A percentile compares a stretch with the other conserved stretches of the same genome.
These are phyloP conservation scores for Nannoperca obscura DNA, from an alignment of 2,797 vertebrate genomes.

Conservation along the genomic window DNA sequence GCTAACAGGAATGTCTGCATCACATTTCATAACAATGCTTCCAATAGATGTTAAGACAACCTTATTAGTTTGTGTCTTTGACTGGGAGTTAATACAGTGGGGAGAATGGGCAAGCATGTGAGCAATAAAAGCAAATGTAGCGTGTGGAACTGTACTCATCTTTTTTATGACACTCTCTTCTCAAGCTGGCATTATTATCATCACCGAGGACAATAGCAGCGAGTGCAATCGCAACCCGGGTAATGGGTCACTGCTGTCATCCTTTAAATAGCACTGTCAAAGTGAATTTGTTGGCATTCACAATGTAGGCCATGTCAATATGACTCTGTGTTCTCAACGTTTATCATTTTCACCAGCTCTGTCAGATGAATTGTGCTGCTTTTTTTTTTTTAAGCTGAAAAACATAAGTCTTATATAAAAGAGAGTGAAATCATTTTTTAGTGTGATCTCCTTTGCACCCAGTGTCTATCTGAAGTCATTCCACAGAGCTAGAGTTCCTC, in stretches of 20 bases:
- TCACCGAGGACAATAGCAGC: slow-evolving; percentile 51
- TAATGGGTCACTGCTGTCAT: slow-evolving; percentile 56
- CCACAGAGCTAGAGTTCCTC: slow-evolving; percentile 29
- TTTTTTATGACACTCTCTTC: slow-evolving; percentile 8
- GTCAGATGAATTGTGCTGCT: slow-evolving; percentile 4
- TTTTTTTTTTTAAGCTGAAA: background rate
- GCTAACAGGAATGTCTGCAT: background rate
- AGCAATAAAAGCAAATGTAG: slow-evolving; percentile 48
- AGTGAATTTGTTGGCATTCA: slow-evolving; percentile 36
- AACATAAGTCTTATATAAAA: slow-evolving; percentile 15
- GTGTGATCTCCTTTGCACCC: slow-evolving; percentile 22
- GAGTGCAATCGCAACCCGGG: slow-evolving; percentile 41
- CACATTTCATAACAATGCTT: background rate
- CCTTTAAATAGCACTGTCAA: slow-evolving; percentile 62
- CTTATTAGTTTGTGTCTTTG: slow-evolving; percentile 18
- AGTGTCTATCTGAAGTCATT: slow-evolving; percentile 38
- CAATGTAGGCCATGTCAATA: slow-evolving; percentile 46
- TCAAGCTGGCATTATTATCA: slow-evolving; percentile 37
- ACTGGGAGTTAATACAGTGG: slow-evolving; percentile 11
- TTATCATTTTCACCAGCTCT: slow-evolving; percentile 17
- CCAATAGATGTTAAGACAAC: background rate
- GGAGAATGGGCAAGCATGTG: slow-evolving; percentile 19
- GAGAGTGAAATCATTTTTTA: slow-evolving; percentile 11
- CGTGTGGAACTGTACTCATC: slow-evolving; percentile 17
- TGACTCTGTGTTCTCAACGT: slow-evolving; percentile 12